phyloP scores from a whole-genome alignment of 2,113 vertebrate genomes.

The Dermatemys mawii region DNA sequence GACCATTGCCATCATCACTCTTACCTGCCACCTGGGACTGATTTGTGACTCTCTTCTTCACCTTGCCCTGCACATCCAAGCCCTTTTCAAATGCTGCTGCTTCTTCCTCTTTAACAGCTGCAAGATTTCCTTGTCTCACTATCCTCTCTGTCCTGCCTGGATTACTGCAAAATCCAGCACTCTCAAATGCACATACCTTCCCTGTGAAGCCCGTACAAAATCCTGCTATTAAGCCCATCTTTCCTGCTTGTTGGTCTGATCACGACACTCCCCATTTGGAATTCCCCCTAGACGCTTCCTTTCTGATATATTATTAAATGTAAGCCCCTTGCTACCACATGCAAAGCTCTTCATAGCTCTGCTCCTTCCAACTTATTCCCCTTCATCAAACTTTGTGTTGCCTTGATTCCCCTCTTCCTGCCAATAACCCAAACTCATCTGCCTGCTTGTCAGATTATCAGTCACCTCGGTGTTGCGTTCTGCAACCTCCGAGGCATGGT shows the following conservation, averaged over 20 bases:
- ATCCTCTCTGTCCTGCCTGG: not conserved
- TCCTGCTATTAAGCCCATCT: not conserved
- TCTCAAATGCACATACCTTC: not conserved
- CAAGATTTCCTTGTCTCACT: not conserved
- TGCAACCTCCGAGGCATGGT: no score
- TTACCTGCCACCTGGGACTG: fast-evolving
- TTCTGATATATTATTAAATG: not conserved
- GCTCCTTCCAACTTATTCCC: not conserved
- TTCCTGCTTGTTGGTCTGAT: not conserved
- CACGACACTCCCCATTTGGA: not conserved
- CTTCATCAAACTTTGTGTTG: not conserved
- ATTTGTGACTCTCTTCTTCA: not conserved
- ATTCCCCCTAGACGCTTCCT: not conserved
- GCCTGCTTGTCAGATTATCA: not conserved
- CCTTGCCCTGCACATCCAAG: not conserved
- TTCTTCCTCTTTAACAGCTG: not conserved
- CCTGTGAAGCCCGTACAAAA: not conserved
- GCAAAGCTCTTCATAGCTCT: not conserved
- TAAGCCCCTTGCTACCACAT: not conserved
- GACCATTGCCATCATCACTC: not conserved
- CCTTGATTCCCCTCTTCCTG: not conserved
- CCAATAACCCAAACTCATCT: not conserved
- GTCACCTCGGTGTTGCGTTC: no score
- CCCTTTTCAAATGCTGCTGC: not conserved
- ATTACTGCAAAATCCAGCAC: not conserved